These are phyloP conservation scores for Eupristina koningsbergeri DNA, from an alignment of 1,140 invertebrate species.

Conservation along the genomic window DNA sequence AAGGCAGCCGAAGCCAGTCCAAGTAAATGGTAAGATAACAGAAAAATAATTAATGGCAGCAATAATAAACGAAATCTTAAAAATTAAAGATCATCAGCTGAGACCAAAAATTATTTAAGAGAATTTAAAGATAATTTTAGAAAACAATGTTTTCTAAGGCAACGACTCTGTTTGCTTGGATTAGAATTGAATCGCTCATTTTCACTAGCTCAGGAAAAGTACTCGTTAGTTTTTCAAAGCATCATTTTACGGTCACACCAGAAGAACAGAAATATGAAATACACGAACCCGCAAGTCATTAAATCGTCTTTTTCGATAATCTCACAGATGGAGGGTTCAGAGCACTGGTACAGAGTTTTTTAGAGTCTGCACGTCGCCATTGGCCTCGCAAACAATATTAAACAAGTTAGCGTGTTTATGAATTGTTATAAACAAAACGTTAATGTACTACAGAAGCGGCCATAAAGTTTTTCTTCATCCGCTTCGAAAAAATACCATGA, in stretches of 20 bases:
- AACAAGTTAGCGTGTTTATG: slow-evolving; percentile 65
- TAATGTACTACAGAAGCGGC: slow-evolving; percentile 73
- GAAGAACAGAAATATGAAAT: slow-evolving; percentile 58
- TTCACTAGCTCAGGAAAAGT: neutral
- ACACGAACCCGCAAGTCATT: slow-evolving; percentile 67
- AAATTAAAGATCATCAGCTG: too few species aligned
- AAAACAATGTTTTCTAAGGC: neutral
- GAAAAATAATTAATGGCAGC: neutral
- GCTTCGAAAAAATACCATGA: slow-evolving; percentile 49
- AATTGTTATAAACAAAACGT: slow-evolving; percentile 70
- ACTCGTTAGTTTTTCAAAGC: neutral
- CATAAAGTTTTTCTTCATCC: slow-evolving; percentile 63
- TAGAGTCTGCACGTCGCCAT: neutral
- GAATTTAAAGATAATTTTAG: neutral
- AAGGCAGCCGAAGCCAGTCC: neutral
- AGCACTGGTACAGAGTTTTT: neutral
- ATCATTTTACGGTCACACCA: slow-evolving; percentile 20
- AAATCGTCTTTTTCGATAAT: slow-evolving; percentile 46
- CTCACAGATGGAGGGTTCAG: neutral
- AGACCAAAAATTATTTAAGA: neutral
- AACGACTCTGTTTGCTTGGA: too few species aligned
- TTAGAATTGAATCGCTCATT: neutral
- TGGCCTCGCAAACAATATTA: slow-evolving; percentile 32
- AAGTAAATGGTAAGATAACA: neutral
- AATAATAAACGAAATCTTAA: neutral